Evolutionary conservation across 2,113 vertebrate genomes (phyloP).

Genomic region (Rhizomys pruinosus): DNA sequence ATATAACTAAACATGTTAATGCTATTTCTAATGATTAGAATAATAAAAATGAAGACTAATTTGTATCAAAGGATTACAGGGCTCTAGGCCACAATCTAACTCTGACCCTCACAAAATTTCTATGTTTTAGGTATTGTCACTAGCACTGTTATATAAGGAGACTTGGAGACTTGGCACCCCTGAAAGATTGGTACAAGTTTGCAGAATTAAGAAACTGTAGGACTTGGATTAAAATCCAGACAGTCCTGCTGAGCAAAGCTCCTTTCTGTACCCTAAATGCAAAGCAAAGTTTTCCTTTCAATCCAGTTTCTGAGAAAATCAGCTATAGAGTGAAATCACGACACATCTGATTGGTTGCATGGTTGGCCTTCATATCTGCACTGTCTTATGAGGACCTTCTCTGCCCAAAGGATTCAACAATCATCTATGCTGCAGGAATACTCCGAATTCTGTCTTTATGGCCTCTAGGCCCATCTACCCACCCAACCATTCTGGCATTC

Average conservation of each 20-base stretch:
- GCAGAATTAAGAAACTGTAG: not conserved
- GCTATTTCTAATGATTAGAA: not conserved
- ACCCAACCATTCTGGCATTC: not conserved
- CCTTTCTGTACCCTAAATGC: not conserved
- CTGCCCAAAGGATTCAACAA: not conserved
- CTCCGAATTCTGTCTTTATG: not conserved
- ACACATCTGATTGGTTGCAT: not conserved
- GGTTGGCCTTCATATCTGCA: not conserved
- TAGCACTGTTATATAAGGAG: not conserved
- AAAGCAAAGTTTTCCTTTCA: constrained; percentile 13
- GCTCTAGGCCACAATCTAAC: not conserved
- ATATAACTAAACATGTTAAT: not conserved
- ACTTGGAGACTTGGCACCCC: not conserved
- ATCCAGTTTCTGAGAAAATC: not conserved
- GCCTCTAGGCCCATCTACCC: not conserved
- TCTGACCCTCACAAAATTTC: not conserved
- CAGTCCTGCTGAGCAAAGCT: not conserved
- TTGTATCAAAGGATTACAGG: constrained; percentile 7
- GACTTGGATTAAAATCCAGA: not conserved
- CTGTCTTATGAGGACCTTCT: not conserved
- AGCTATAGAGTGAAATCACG: not conserved
- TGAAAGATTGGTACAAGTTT: not conserved
- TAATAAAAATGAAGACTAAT: not conserved
- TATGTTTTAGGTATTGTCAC: not conserved
- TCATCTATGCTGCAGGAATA: not conserved